Evolutionary conservation across 2,797 vertebrate genomes (phyloP).

Genomic region (Myotis planiceps): DNA sequence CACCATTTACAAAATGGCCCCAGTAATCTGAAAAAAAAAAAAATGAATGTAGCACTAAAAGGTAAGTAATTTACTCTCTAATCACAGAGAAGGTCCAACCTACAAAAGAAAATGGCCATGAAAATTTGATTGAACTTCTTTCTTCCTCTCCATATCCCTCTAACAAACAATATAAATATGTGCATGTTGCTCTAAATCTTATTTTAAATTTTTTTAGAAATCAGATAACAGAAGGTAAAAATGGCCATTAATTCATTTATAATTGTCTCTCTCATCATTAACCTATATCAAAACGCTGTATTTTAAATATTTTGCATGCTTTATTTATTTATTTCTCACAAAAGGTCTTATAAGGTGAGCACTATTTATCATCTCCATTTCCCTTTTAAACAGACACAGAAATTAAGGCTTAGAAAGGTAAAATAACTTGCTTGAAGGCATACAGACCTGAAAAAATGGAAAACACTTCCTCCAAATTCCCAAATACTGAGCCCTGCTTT

Average conservation of each 20-base stretch:
- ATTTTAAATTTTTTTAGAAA: neutral
- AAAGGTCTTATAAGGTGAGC: neutral
- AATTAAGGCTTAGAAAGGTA: neutral
- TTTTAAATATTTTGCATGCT: neutral
- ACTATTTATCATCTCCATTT: neutral
- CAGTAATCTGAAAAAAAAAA: conserved; percentile 47
- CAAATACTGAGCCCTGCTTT: neutral
- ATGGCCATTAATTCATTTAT: neutral
- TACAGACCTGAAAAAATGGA: neutral
- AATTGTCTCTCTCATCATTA: neutral
- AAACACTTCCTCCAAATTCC: neutral
- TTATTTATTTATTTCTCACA: neutral
- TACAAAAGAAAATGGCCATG: neutral
- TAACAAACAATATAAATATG: neutral
- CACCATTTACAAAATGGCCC: conserved; percentile 20
- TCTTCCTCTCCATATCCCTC: neutral
- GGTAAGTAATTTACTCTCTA: neutral
- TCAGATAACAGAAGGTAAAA: neutral
- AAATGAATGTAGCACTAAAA: conserved; percentile 1
- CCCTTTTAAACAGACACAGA: neutral
- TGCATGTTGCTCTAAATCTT: neutral
- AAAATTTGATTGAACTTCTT: neutral
- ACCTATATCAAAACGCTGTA: neutral
- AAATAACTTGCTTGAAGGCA: neutral
- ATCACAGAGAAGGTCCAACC: neutral